These are phyloP conservation scores for Dasypus novemcinctus DNA, from an alignment of 2,113 vertebrate species.

Conservation along the genomic window DNA sequence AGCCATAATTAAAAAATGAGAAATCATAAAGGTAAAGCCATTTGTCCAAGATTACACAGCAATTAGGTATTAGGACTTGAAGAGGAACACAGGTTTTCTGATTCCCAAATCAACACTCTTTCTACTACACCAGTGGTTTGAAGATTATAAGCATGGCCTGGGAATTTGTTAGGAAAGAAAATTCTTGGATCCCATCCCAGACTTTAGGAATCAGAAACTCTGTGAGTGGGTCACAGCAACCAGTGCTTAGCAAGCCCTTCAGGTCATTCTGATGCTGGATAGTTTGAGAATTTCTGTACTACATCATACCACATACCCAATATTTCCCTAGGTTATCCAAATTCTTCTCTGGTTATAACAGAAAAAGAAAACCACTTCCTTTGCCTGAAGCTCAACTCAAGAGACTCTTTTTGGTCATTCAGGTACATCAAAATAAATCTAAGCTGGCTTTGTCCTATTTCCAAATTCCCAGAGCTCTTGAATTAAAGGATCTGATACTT, in stretches of 20 bases:
- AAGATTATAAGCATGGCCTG: not conserved
- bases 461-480: not conserved
- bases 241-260: not conserved
- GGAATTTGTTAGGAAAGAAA: not conserved
- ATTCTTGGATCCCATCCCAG: not conserved
- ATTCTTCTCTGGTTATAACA: not conserved
- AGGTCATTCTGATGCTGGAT: not conserved
- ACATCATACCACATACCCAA: not conserved
- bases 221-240: not conserved
- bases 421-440: not conserved
- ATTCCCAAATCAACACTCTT: not conserved
- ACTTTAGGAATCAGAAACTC: not conserved
- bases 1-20: not conserved
- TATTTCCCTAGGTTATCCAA: not conserved
- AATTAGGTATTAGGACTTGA: not conserved
- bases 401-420: not conserved
- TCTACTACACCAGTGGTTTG: not conserved
- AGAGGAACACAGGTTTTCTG: not conserved
- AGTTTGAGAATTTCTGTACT: not conserved
- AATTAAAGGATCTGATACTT: not conserved
- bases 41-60: not conserved
- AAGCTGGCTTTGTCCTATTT: not conserved
- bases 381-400: not conserved
- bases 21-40: not conserved
- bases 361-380: not conserved